Base-by-base conservation (phyloP, 37 sponge, comb jelly and placozoan species). In the Dysidea cf. avara region DNA sequence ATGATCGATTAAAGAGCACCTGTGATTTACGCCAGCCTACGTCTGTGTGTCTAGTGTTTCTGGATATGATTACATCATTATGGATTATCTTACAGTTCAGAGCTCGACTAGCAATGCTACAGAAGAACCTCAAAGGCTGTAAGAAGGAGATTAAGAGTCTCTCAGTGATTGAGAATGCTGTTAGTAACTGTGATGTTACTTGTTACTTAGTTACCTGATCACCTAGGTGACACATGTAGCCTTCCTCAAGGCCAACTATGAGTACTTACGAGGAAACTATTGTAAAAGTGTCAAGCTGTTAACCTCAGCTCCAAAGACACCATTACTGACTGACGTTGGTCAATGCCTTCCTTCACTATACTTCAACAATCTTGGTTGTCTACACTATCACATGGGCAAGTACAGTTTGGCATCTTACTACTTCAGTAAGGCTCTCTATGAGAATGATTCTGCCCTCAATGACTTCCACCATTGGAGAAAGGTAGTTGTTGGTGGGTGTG, bases 361-460 rank as follows among this genome's bases (percentile, higher is more conserved):
- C 77, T 98, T 86, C 86, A 95, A 95, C 82, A 86, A 92, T 76
- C 64, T 98, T n/a, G 99, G 87, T 33, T 94, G 99, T 57, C 61
- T 92, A 33, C 93, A 98, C 69, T 75, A 50, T 62, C 77, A 85
- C 56, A 81, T 98, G 86, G 86, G 83, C 36, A 82, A 86, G 53
- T 83, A 95, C 78, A 78, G 74, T 33, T 66, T 98, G 29, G 90
- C 93, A 36, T 89, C 89, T 28, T 74, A 83, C 85, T 95, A 92
- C 77, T 84, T 88, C 73, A 75, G 63, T 14, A 89, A 95, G 71
- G 96, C 96, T 24, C 66, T 98, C n/a, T 86, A 92, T 46, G 96
- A 89, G 86, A 98, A 98, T 57, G 90, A 92, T 48, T 81, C 81
- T 25, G 89, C 96, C 17, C 80, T 95, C 25, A 90, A 90, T 56